These are phyloP conservation scores for Parambassis ranga DNA, from an alignment of 2,797 vertebrate genomes.

Conservation along the genomic window DNA sequence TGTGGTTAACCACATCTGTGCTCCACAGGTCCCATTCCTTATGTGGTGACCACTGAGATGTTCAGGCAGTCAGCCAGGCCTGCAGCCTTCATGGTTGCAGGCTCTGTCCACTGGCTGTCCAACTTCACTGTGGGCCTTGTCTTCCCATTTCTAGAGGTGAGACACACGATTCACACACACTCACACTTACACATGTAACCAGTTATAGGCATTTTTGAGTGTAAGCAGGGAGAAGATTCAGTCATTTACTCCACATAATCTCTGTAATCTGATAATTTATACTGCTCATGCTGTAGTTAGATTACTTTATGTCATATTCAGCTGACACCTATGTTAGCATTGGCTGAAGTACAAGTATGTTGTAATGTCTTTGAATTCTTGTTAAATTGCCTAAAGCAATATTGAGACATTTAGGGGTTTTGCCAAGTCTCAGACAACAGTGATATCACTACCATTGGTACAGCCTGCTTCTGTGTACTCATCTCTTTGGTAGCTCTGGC, in stretches of 20 bases:
- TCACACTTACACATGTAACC: not conserved
- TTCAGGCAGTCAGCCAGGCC: constrained; percentile 93
- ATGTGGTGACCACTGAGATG: constrained; percentile 90
- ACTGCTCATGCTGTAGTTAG: rapidly evolving
- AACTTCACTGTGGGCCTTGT: constrained; percentile 91
- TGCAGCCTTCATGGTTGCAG: constrained; percentile 91
- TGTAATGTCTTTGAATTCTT: too few species aligned
- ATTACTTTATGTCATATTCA: not conserved
- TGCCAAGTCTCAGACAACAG: too few species aligned
- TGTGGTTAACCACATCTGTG: constrained; percentile 31
- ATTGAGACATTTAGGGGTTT: too few species aligned
- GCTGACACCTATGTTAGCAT: too few species aligned
- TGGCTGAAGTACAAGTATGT: too few species aligned
- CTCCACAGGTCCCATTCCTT: constrained; percentile 87
- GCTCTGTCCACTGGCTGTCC: constrained; percentile 92
- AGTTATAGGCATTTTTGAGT: not conserved
- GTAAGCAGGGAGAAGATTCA: not conserved
- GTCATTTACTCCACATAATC: not conserved
- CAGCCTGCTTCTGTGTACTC: too few species aligned
- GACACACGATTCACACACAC: constrained; percentile 6
- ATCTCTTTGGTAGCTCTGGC: too few species aligned
- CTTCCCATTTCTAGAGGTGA: constrained; percentile 92
- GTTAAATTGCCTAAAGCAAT: too few species aligned
- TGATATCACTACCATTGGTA: too few species aligned
- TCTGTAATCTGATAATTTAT: not conserved